These are phyloP conservation scores for Halcyon senegalensis DNA, from an alignment of 2,113 vertebrate genomes.

Conservation along the genomic window DNA sequence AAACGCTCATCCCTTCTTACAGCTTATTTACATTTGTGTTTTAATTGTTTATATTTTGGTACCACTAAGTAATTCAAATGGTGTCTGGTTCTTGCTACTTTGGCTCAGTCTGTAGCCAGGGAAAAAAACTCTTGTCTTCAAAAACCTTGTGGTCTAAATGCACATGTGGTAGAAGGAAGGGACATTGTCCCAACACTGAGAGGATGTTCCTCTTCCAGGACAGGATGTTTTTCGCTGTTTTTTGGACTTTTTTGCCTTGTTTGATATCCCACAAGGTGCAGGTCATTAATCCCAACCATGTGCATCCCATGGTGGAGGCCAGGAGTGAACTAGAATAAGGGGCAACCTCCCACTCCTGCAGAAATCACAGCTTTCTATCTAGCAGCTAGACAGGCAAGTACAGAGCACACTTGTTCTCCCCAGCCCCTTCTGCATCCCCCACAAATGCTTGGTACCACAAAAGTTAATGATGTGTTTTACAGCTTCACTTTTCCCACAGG, in stretches of 20 bases:
- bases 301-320: background rate
- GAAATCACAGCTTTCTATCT: background rate
- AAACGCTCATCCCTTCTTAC: background rate
- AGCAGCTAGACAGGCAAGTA: background rate
- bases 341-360: background rate
- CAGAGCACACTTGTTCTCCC: background rate
- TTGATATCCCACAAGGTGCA: background rate
- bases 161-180: background rate
- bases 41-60: background rate
- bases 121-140: background rate
- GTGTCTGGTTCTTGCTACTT: background rate
- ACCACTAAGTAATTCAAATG: background rate
- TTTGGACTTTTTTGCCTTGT: background rate
- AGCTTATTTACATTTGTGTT: background rate
- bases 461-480: background rate
- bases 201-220: too few relatives aligned
- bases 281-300: background rate
- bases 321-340: background rate
- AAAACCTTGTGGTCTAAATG: background rate
- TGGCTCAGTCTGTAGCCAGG: background rate
- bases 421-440: background rate
- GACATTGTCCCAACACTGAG: background rate
- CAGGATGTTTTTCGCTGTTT: too few relatives aligned
- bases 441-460: too few relatives aligned
- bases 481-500: background rate